These are phyloP conservation scores for Nephrotoma flavescens DNA, from an alignment of 2,888 invertebrate species.

Conservation along the genomic window DNA sequence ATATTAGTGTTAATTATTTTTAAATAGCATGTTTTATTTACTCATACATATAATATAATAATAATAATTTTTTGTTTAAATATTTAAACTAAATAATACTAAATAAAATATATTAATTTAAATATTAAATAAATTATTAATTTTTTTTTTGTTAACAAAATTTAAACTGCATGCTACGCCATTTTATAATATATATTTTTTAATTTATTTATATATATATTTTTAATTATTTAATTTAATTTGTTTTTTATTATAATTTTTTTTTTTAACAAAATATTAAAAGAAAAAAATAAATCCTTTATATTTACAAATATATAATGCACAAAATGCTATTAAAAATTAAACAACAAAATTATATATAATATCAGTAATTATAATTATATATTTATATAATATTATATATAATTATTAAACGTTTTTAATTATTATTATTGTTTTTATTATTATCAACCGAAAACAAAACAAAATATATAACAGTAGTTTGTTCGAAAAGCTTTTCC, in stretches of 20 bases:
- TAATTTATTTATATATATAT: background rate
- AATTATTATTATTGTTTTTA: background rate
- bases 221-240: background rate
- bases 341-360: background rate
- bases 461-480: background rate
- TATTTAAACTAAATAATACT: background rate
- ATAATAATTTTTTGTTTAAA: background rate
- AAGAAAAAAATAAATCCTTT: background rate
- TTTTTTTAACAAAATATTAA: background rate
- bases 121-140: background rate
- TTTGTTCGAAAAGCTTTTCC: conserved; percentile 4
- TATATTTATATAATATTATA: background rate
- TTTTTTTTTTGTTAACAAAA: background rate
- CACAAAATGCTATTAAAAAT: background rate
- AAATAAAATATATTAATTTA: background rate
- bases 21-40: background rate
- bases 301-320: background rate
- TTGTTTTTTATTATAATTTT: background rate
- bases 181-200: background rate
- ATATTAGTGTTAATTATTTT: background rate
- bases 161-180: background rate
- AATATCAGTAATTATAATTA: background rate
- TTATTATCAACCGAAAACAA: background rate
- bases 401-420: background rate
- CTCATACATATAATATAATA: background rate